Conservation (phyloP, 2,113 vertebrate genomes). For the Toxotes chatareus region DNA sequence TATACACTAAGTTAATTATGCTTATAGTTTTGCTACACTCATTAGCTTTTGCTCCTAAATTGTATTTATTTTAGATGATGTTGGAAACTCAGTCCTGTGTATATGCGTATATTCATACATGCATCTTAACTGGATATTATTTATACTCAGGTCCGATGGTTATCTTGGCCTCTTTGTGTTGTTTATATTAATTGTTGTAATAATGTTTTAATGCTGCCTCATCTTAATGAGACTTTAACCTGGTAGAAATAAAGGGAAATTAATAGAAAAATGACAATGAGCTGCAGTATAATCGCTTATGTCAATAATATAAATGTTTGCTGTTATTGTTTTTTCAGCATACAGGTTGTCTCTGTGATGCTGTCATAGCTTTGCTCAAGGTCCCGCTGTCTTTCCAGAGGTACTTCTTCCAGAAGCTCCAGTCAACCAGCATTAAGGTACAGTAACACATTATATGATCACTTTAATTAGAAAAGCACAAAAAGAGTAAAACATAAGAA, state of each 20-base stretch:
- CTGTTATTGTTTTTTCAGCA: slow-evolving; percentile 84
- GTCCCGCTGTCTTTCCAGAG: slow-evolving; percentile 97
- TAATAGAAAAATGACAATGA: neutral
- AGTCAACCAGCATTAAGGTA: slow-evolving; percentile 98
- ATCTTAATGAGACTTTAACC: neutral
- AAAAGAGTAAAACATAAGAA: neutral
- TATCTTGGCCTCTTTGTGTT: neutral
- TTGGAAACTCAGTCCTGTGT: neutral
- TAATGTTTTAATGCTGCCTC: neutral
- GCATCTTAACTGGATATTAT: neutral
- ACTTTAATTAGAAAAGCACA: slow-evolving; percentile 3
- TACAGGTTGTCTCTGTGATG: slow-evolving; percentile 93
- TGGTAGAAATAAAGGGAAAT: neutral
- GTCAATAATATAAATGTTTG: neutral
- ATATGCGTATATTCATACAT: neutral
- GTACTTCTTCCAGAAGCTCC: slow-evolving; percentile 98
- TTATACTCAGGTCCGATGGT: neutral
- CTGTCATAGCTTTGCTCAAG: slow-evolving; percentile 94
- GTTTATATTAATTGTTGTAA: neutral
- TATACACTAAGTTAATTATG: neutral
- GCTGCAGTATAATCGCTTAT: neutral
- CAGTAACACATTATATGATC: slow-evolving; percentile 59
- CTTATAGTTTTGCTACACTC: neutral
- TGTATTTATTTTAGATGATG: no score
- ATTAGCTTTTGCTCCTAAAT: neutral